phyloP scores from a whole-genome alignment of 2,888 invertebrate genomes.

The Galerucella calmariensis region DNA sequence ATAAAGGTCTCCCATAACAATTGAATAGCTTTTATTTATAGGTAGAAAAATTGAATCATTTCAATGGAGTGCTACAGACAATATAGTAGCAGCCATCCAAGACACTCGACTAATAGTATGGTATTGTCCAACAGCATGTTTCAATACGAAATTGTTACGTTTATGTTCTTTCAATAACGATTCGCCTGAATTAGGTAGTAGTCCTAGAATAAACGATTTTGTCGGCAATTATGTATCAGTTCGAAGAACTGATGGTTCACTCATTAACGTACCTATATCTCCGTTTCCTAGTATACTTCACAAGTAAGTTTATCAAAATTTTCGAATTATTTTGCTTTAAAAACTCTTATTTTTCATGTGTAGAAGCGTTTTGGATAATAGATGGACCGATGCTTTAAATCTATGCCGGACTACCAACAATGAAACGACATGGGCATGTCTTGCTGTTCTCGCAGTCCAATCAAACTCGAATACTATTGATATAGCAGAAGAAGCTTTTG shows the following conservation, averaged over 20 bases:
- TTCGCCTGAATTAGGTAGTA: constrained; percentile 83
- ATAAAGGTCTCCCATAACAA: background rate
- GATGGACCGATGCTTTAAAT: constrained; percentile 71
- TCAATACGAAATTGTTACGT: constrained; percentile 77
- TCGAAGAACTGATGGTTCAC: constrained; percentile 88
- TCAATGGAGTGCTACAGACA: constrained; percentile 81
- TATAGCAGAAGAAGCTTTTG: constrained; percentile 95
- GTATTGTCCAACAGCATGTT: constrained; percentile 82
- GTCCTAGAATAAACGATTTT: constrained; percentile 83
- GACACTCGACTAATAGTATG: constrained; percentile 84
- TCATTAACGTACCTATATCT: constrained; percentile 79
- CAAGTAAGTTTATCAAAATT: constrained; percentile 50
- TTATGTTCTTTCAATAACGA: constrained; percentile 70
- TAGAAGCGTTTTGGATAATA: constrained; percentile 76
- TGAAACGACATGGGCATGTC: constrained; percentile 89
- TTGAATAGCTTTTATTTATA: constrained; percentile 46
- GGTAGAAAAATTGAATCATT: constrained; percentile 70
- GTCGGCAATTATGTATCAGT: constrained; percentile 87
- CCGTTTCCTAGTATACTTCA: constrained; percentile 74
- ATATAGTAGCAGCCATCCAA: constrained; percentile 82
- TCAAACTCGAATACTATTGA: constrained; percentile 79
- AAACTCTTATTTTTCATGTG: constrained; percentile 16
- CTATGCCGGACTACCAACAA: constrained; percentile 65
- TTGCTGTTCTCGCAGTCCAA: constrained; percentile 91
- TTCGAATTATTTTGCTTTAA: background rate